These are phyloP conservation scores for Pipistrellus pygmaeus DNA, from an alignment of 2,797 vertebrate species.

Conservation along the genomic window DNA sequence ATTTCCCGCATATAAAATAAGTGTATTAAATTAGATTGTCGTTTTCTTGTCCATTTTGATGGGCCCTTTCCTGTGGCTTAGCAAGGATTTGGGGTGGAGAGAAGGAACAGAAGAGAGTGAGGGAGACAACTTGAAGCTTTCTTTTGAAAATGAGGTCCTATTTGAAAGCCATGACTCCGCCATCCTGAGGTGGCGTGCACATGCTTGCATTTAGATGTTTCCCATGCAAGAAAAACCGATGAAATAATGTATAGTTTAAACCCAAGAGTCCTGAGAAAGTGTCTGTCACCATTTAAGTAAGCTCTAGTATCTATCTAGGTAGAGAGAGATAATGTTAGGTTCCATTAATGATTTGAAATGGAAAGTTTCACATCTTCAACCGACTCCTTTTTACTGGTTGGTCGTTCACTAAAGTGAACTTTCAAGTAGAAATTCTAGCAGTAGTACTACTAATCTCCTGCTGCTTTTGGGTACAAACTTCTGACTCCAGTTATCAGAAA, in stretches of 20 bases:
- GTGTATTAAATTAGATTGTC: neutral
- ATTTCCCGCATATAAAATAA: neutral
- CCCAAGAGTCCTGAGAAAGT: neutral
- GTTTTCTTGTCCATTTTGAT: neutral
- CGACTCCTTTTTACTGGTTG: neutral
- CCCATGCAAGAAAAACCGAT: neutral
- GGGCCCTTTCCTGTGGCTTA: neutral
- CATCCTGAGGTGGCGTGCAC: neutral
- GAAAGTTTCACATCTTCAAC: neutral
- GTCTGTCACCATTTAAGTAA: neutral
- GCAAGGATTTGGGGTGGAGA: no score
- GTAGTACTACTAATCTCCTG: neutral
- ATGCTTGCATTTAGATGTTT: neutral
- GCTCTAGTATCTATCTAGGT: neutral
- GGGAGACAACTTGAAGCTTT: neutral
- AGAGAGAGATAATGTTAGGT: neutral
- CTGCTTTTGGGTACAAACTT: neutral
- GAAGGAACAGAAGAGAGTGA: neutral
- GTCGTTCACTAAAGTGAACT: neutral
- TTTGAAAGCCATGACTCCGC: neutral
- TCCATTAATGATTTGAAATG: slow-evolving; percentile 39
- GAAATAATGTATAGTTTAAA: neutral
- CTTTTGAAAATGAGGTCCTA: neutral
- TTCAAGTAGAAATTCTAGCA: neutral
- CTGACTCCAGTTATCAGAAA: neutral